Evolutionary conservation across 2,797 vertebrate species (phyloP), one percentile per base, ranked within the genome.

Genomic region (Gymnopithys bicolor): DNA sequence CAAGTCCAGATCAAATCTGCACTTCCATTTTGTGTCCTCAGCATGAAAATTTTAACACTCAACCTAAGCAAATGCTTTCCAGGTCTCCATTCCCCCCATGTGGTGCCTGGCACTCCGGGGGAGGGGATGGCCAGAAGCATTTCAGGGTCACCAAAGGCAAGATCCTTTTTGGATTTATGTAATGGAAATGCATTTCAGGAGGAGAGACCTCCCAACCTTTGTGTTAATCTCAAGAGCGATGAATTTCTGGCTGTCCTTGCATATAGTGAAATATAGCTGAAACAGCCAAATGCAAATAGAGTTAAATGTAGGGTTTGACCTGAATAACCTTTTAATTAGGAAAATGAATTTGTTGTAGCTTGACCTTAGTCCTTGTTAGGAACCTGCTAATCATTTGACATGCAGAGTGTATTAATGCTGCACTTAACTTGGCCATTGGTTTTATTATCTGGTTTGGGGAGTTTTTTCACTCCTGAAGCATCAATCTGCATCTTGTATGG

Each of bases 371-470:
- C 55, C 82, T 23, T 84, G 84, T 90, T 64, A 92, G 85, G 83
- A 91, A 89, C 86, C 76, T 76, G 92, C 73, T 96, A 94, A 93
- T 95, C 82, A 88, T 94, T 88, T 89, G 86, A 89, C 90, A 89
- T 90, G 69, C 77, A 66, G 86, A 92, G 87, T 64, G 66, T 92
- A 91, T 95, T 95, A 81, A 89, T 94, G 94, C 95, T 91, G 93
- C 89, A 93, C 95, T 93, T 93, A 93, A 96, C 94, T 93, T 96
- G 85, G 89, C 96, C 94, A 85, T 93, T 96, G 91, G 70, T 93
- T 94, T 96, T 92, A 87, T 88, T 91, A 83, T 64, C 91, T 89
- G 51, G 68, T 59, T 91, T 97, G 1, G 90, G 89, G 89, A 91
- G 71, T 5, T 94, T 94, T 92, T 92, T 81, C 53, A 56, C 74